Percentiles rank a stretch among this genome's conserved stretches.
Evolutionary conservation across 2,113 vertebrate species (phyloP).

Genomic region (Anser brachyrhynchus): DNA sequence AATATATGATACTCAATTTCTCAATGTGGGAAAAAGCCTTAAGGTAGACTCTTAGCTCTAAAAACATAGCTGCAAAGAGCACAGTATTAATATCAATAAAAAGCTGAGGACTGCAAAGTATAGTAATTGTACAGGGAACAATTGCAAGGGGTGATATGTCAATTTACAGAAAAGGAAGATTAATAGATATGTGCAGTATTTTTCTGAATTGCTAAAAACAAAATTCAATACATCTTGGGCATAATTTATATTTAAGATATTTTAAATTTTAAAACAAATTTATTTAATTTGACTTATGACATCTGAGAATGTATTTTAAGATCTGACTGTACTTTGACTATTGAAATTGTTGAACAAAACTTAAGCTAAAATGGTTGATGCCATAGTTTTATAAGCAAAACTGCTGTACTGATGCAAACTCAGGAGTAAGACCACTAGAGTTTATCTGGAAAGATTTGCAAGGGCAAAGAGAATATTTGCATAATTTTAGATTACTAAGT

Average conservation of each 20-base stretch:
- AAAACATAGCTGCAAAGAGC: not conserved
- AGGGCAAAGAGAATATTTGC: constrained; percentile 63
- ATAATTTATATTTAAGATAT: not conserved
- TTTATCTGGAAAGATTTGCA: constrained; percentile 34
- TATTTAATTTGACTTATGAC: not conserved
- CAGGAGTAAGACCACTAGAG: not conserved
- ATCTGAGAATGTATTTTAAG: not conserved
- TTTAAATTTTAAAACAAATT: not conserved
- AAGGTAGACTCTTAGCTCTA: not conserved
- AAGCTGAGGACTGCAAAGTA: not conserved
- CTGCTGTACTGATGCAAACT: not conserved
- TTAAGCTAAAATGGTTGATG: constrained; percentile 29
- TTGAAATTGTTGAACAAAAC: constrained; percentile 6
- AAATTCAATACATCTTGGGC: not conserved
- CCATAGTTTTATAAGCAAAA: constrained; percentile 18
- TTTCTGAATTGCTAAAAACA: not conserved
- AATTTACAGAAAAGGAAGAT: not conserved
- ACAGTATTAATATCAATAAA: not conserved
- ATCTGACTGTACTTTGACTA: not conserved
- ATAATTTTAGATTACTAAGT: constrained; percentile 58
- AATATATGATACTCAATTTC: not conserved
- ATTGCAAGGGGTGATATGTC: not conserved
- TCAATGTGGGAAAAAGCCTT: not conserved
- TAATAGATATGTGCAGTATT: not conserved
- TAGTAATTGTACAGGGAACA: not conserved